Conservation (phyloP, 2,797 vertebrate genomes). For the Gymnoscopelus braueri region DNA sequence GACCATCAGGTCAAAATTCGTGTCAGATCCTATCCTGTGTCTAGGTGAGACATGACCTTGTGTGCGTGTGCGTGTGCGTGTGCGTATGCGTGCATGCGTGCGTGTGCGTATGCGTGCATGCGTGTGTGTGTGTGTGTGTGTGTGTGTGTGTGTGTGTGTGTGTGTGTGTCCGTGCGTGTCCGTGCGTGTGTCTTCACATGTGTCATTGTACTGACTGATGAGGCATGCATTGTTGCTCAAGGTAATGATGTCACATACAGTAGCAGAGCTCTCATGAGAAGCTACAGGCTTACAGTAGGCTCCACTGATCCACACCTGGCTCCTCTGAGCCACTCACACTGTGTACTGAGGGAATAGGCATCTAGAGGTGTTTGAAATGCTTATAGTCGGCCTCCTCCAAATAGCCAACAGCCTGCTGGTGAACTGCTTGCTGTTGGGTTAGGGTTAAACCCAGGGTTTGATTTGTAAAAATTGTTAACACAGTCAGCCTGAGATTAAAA, state of each 20-base stretch:
- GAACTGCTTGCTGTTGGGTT: conserved; percentile 11
- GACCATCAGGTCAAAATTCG: no score
- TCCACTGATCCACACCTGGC: conserved; percentile 47
- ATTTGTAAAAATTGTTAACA: no score
- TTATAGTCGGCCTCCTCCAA: conserved; percentile 37
- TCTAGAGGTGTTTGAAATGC: conserved; percentile 42
- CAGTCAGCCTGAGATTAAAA: no score
- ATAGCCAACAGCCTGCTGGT: conserved; percentile 10
- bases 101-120: no score
- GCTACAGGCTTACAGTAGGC: neutral
- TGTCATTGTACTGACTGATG: conserved; percentile 24
- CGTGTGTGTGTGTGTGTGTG: neutral
- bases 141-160: neutral
- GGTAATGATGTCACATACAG: neutral
- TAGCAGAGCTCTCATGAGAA: no score
- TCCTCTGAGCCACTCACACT: neutral
- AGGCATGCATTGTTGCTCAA: conserved; percentile 11
- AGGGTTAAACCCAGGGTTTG: neutral
- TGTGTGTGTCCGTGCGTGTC: neutral
- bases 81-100: no score
- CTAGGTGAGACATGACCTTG: no score
- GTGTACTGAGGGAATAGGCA: conserved; percentile 25
- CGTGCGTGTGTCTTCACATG: neutral
- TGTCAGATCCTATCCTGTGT: no score
- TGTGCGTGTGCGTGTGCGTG: no score